phyloP scores from a whole-genome alignment of 2,113 vertebrate genomes.

The Ictalurus furcatus region DNA sequence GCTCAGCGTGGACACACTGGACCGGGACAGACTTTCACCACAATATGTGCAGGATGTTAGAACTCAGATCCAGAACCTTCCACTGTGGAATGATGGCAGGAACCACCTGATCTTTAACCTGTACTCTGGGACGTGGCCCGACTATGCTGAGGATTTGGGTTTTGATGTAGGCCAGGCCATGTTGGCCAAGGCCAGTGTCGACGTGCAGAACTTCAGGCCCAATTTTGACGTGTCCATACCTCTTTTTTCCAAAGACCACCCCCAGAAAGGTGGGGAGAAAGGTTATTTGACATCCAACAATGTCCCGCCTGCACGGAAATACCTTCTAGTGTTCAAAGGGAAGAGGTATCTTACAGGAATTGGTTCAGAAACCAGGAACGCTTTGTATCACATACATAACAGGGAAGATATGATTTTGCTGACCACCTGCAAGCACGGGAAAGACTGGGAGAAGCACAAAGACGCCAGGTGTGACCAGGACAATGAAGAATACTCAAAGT shows the following conservation, averaged over 20 bases:
- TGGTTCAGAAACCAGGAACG: slow-evolving; percentile 79
- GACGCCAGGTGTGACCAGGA: slow-evolving; percentile 74
- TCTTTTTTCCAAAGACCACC: slow-evolving; percentile 79
- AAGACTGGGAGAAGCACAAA: slow-evolving; percentile 81
- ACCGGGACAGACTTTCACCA: slow-evolving; percentile 76
- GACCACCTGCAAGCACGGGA: slow-evolving; percentile 81
- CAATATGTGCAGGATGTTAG: slow-evolving; percentile 74
- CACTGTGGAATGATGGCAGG: slow-evolving; percentile 76
- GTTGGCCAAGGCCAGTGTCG: slow-evolving; percentile 77
- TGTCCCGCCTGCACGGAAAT: slow-evolving; percentile 71
- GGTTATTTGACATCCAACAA: slow-evolving; percentile 67
- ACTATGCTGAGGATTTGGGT: slow-evolving; percentile 80
- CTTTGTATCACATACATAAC: slow-evolving; percentile 79
- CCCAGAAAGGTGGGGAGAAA: slow-evolving; percentile 68
- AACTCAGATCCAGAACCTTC: slow-evolving; percentile 72
- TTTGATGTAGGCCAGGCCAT: slow-evolving; percentile 80
- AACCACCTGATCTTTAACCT: slow-evolving; percentile 82
- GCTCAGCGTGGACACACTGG: slow-evolving; percentile 76
- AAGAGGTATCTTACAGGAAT: slow-evolving; percentile 81
- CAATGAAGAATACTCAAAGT: slow-evolving; percentile 80
- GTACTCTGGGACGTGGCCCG: slow-evolving; percentile 80
- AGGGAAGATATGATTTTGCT: slow-evolving; percentile 76
- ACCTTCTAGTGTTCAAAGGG: slow-evolving; percentile 80
- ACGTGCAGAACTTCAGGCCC: slow-evolving; percentile 74
- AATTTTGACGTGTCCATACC: slow-evolving; percentile 79